phyloP scores from a whole-genome alignment of 2,888 invertebrate species.

The Phlogophora meticulosa region DNA sequence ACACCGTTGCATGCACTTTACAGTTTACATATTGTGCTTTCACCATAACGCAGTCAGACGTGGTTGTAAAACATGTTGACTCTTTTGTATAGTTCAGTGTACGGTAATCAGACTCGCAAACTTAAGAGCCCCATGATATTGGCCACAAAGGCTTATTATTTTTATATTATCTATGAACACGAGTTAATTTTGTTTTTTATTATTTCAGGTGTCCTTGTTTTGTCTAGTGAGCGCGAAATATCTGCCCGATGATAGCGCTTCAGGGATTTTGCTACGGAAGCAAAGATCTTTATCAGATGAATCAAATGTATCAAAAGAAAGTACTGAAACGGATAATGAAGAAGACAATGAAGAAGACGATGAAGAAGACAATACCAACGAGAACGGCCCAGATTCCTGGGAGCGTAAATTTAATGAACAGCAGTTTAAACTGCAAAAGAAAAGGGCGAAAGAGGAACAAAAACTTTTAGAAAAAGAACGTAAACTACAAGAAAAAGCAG shows the following conservation, averaged over 20 bases:
- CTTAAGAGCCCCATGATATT: too few relatives aligned
- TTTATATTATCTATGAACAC: too few relatives aligned
- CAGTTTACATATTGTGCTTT: too few relatives aligned
- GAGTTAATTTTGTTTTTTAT: background rate
- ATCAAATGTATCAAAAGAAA: conserved; percentile 72
- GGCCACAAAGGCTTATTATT: too few relatives aligned
- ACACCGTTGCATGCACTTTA: too few relatives aligned
- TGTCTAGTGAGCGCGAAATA: conserved; percentile 86
- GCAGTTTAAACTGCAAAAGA: conserved; percentile 72
- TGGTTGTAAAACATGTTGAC: too few relatives aligned
- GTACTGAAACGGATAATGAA: conserved; percentile 68
- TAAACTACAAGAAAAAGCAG: conserved; percentile 64
- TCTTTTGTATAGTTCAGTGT: too few relatives aligned
- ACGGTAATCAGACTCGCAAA: too few relatives aligned
- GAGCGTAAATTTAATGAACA: conserved; percentile 64
- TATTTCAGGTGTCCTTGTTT: conserved; percentile 82
- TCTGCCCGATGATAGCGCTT: conserved; percentile 80
- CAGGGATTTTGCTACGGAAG: conserved; percentile 71
- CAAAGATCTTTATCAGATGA: conserved; percentile 77
- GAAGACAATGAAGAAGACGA: conserved; percentile 67
- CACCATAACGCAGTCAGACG: too few relatives aligned
- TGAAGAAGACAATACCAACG: conserved; percentile 67
- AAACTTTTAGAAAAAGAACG: conserved; percentile 68
- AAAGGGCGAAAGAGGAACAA: conserved; percentile 66
- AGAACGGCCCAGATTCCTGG: conserved; percentile 61